A percentile compares a stretch with the other conserved stretches of the same genome.
These are phyloP conservation scores for Recurvirostra avosetta DNA, from an alignment of 2,113 vertebrate species.

Conservation along the genomic window DNA sequence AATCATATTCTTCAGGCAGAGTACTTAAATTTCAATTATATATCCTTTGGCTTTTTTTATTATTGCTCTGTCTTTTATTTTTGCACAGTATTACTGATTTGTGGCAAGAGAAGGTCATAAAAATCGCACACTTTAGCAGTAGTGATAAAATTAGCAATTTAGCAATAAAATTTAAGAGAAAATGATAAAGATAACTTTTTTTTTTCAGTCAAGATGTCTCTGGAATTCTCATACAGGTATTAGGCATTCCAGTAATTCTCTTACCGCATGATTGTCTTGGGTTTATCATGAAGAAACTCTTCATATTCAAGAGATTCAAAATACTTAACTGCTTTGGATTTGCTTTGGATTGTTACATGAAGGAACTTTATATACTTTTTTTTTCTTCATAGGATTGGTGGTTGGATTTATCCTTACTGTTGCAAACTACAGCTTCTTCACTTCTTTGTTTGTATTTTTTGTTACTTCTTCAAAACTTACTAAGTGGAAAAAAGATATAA, in stretches of 20 bases:
- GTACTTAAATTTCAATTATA: not conserved
- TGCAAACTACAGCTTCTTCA: slow-evolving; percentile 95
- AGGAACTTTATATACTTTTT: not conserved
- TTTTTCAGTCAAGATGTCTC: not conserved
- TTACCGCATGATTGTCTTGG: not conserved
- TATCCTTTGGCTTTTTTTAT: not conserved
- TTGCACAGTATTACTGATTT: not conserved
- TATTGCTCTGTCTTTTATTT: not conserved
- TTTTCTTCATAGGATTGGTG: slow-evolving; percentile 78
- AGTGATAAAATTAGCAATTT: not conserved
- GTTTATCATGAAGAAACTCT: not conserved
- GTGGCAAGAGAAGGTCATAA: not conserved
- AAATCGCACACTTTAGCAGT: not conserved
- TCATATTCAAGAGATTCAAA: not conserved
- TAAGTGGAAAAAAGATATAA: slow-evolving; percentile 85
- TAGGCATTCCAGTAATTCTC: not conserved
- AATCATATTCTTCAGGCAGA: not conserved
- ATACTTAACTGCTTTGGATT: not conserved
- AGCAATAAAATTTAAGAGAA: not conserved
- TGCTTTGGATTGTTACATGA: not conserved
- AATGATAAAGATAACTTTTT: not conserved
- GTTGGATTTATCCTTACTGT: slow-evolving; percentile 92
- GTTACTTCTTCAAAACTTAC: slow-evolving; percentile 92
- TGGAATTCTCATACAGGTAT: not conserved
- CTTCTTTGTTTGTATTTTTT: slow-evolving; percentile 88